Base-by-base conservation (phyloP, 2,888 invertebrate species). In the Coenonympha glycerion region DNA sequence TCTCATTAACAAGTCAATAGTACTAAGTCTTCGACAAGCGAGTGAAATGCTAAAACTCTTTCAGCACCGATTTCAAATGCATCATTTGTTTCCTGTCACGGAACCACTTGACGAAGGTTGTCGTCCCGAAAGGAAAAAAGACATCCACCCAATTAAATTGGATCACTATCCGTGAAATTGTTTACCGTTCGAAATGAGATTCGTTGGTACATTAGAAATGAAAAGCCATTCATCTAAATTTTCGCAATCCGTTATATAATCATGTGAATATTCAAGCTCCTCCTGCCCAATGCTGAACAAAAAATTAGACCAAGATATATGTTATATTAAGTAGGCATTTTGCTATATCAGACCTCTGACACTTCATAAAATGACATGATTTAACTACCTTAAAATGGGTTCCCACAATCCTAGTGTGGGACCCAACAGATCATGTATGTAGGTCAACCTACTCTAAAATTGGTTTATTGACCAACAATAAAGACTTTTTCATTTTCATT, bases 91-190 rank as follows among this genome's bases (percentile, higher is more conserved):
- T 68, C 68, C 76, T 76, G 81, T 82, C 82, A 73, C 64, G 59
- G 62, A 58, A 65, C 62, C 67, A 66, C 73, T 73, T 83, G 83
- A 85, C 79, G 76, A 79, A 76, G 84, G 84, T 80, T 65, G 63
- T 62, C 59, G 62, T 57, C 58, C 71, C 68, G 70, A 71, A 74
- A 75, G 67, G 73, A 79, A 82, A 80, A 83, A 28, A 79, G 78
- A 79, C 81, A 79, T 77, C 76, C 71, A n/a, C 56, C 79, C 83
- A 83, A 85, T 85, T 84, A 84, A 80, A 82, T 82, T 72, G 74
- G 80, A 76, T 71, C 79, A 80, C 72, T 76, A 67, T 60, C 79
- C 84, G 82, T 84, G 76, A 83, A 84, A 85, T 84, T 84, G 80
- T 82, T 83, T 80, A 83, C 76, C 75, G 76, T 76, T 77, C 68